Percentiles rank a stretch among this genome's conserved stretches.
Conservation (phyloP, 2,888 invertebrate species). For the Homarus gammarus region DNA sequence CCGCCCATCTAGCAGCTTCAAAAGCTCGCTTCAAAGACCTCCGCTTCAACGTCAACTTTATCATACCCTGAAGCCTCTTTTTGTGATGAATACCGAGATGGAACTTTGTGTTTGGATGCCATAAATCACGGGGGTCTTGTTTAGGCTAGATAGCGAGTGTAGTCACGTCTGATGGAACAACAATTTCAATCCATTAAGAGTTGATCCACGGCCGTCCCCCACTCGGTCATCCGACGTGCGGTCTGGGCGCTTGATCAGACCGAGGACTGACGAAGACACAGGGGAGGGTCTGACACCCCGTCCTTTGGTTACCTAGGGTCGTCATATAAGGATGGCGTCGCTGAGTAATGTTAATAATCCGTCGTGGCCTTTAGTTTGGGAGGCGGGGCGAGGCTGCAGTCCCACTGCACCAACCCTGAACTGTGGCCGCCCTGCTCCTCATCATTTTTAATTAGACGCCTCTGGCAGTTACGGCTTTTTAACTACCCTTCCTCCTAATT, state of each 20-base stretch:
- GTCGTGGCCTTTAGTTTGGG: neutral
- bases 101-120: slow-evolving; percentile 7
- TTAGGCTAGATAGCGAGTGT: slow-evolving; percentile 21
- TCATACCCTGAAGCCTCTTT: slow-evolving; percentile 26
- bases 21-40: slow-evolving; percentile 5
- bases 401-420: neutral
- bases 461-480: slow-evolving; percentile 1
- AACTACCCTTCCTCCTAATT: neutral
- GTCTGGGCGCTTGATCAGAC: neutral
- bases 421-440: neutral
- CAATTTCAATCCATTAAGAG: slow-evolving; percentile 21
- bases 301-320: neutral
- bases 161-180: slow-evolving; percentile 15
- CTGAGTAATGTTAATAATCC: neutral
- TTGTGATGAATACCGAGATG: neutral
- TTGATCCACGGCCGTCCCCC: neutral
- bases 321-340: neutral
- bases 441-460: slow-evolving; percentile 5
- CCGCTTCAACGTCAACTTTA: slow-evolving; percentile 20
- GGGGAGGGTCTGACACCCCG: neutral
- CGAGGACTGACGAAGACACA: neutral
- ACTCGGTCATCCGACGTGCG: neutral
- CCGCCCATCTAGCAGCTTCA: slow-evolving; percentile 33
- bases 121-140: slow-evolving; percentile 17
- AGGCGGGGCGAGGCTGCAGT: neutral